These are phyloP conservation scores for Crambe crambe DNA, from an alignment of 37 sponge, comb jelly and placozoan species.

Conservation along the genomic window DNA sequence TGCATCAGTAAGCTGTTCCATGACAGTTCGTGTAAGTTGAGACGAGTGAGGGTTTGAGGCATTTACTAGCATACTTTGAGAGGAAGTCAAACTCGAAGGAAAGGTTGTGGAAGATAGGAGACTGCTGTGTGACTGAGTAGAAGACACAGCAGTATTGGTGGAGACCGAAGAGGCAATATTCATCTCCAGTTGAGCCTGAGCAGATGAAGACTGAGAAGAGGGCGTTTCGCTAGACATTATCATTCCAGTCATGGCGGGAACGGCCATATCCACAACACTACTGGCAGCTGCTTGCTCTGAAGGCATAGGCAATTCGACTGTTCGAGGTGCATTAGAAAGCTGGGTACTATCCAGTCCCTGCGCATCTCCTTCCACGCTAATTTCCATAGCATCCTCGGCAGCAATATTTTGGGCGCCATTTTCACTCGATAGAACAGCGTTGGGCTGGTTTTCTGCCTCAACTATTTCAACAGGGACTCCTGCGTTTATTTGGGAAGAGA, in stretches of 20 bases:
- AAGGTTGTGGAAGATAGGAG: background rate
- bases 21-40: conserved; percentile 9
- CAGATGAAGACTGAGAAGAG: background rate
- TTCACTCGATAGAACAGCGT: conserved; percentile 17
- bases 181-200: background rate
- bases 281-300: background rate
- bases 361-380: conserved; percentile 23
- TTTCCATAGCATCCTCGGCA: conserved; percentile 46
- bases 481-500: conserved; percentile 36
- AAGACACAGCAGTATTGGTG: too few species aligned
- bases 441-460: conserved; percentile 29
- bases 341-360: conserved; percentile 29
- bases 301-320: background rate
- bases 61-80: background rate
- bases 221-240: background rate
- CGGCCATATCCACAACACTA: background rate
- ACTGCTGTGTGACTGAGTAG: background rate
- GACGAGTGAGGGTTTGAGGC: background rate
- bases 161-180: background rate
- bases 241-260: background rate
- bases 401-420: conserved; percentile 41
- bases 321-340: conserved; percentile 6
- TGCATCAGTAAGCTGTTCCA: conserved; percentile 21
- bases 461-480: conserved; percentile 64
- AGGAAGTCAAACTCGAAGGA: background rate